phyloP scores from a whole-genome alignment of 2,113 vertebrate genomes.

The Cyrtonyx montezumae region DNA sequence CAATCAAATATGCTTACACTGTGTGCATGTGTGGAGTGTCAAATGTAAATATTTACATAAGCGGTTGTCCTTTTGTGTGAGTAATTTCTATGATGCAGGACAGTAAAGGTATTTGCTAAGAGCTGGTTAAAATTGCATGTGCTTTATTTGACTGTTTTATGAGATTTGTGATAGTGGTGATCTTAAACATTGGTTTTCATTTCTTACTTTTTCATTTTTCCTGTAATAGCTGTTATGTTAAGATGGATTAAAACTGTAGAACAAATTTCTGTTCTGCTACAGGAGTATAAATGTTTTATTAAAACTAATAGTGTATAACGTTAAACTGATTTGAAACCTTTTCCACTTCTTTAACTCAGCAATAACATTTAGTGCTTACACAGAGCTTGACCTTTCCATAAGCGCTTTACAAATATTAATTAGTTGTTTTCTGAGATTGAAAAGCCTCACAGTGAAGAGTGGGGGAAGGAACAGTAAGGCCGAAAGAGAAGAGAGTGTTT shows the following conservation, averaged over 20 bases:
- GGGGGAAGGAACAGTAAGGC: background rate
- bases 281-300: background rate
- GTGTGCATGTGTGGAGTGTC: background rate
- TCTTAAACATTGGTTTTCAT: background rate
- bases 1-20: fast-evolving
- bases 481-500: background rate
- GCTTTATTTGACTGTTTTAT: background rate
- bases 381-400: background rate
- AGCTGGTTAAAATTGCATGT: background rate
- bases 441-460: background rate
- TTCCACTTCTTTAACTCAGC: background rate
- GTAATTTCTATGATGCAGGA: background rate
- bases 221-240: background rate
- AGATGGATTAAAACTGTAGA: background rate
- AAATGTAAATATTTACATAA: background rate
- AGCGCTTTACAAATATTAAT: background rate
- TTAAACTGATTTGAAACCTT: background rate
- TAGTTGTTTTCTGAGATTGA: background rate
- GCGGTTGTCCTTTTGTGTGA: background rate
- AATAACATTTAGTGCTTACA: background rate
- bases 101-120: background rate
- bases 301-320: background rate
- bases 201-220: background rate
- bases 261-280: background rate
- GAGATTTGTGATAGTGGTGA: background rate